Evolutionary conservation across 1,140 invertebrate genomes (phyloP).

Genomic region (Musca vetustissima): DNA sequence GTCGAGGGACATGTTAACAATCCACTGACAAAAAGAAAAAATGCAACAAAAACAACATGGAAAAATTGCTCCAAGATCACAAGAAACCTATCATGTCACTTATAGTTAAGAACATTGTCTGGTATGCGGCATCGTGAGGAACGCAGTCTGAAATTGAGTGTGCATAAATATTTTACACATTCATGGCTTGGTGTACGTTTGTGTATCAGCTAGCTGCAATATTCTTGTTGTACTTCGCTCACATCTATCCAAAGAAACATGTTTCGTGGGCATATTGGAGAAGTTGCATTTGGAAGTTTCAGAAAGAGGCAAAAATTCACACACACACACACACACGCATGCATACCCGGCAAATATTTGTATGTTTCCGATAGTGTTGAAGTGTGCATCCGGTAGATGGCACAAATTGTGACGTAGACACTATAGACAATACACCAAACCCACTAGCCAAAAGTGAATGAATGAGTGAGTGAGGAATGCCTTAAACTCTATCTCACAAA

Average conservation of each 20-base stretch:
- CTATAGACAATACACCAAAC: too few species aligned
- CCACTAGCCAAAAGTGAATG: too few species aligned
- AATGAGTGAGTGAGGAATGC: too few species aligned
- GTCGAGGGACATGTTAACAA: conserved; percentile 16
- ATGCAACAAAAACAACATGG: too few species aligned
- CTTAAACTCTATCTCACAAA: too few species aligned
- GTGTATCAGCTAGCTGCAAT: too few species aligned
- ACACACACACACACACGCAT: background rate
- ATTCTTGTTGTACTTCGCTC: background rate
- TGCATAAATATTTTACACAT: too few species aligned
- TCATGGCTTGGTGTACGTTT: too few species aligned
- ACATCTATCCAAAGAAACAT: background rate
- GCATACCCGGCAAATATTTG: background rate
- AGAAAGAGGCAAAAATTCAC: too few species aligned
- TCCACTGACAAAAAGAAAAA: background rate
- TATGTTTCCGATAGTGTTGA: conserved; percentile 23
- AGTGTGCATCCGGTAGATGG: conserved; percentile 18
- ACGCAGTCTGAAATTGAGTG: too few species aligned
- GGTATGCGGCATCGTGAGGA: background rate
- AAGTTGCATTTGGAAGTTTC: background rate
- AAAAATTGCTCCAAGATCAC: too few species aligned
- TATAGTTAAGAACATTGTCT: conserved; percentile 22
- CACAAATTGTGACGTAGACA: conserved; percentile 1
- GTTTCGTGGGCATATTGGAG: background rate
- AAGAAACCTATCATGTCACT: conserved; percentile 20